Evolutionary conservation across 53 echinoderm and acorn worm genomes (phyloP).

Genomic region (Apostichopus leukothele): DNA sequence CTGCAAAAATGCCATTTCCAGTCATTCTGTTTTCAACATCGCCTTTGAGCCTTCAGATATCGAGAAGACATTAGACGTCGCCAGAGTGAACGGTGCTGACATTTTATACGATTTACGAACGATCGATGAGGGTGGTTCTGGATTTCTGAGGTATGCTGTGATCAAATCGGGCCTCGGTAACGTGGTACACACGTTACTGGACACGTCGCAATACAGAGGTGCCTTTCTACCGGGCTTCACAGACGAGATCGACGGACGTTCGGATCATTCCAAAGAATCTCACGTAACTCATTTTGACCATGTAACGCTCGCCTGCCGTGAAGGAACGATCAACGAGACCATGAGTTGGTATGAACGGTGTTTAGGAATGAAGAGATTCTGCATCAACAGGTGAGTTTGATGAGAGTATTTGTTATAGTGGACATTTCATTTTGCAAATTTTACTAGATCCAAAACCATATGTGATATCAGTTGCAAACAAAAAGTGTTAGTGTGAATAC

Average conservation of each 20-base stretch:
- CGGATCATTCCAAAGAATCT: neutral
- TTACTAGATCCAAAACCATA: no score
- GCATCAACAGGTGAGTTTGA: constrained; percentile 66
- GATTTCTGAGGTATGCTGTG: constrained; percentile 65
- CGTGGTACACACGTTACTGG: constrained; percentile 76
- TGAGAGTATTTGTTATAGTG: no score
- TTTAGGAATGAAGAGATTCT: constrained; percentile 89
- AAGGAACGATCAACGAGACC: constrained; percentile 62
- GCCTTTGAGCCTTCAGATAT: constrained; percentile 83
- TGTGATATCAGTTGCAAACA: no score
- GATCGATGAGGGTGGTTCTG: constrained; percentile 51
- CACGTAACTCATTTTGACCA: constrained; percentile 80
- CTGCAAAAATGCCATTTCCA: neutral
- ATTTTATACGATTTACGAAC: constrained; percentile 62
- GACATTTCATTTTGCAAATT: no score
- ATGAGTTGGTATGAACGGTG: constrained; percentile 84
- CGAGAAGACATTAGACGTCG: constrained; percentile 54
- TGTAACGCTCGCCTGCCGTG: constrained; percentile 82
- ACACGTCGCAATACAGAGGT: constrained; percentile 67
- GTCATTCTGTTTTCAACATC: constrained; percentile 83
- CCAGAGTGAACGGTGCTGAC: constrained; percentile 60
- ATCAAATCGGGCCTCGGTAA: constrained; percentile 90
- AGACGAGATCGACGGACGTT: neutral
- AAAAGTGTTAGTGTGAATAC: no score
- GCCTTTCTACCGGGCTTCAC: constrained; percentile 82